Percentiles rank a stretch among this genome's conserved stretches.
phyloP scores from a whole-genome alignment of 2,888 invertebrate genomes.

The Orthosia cruda region DNA sequence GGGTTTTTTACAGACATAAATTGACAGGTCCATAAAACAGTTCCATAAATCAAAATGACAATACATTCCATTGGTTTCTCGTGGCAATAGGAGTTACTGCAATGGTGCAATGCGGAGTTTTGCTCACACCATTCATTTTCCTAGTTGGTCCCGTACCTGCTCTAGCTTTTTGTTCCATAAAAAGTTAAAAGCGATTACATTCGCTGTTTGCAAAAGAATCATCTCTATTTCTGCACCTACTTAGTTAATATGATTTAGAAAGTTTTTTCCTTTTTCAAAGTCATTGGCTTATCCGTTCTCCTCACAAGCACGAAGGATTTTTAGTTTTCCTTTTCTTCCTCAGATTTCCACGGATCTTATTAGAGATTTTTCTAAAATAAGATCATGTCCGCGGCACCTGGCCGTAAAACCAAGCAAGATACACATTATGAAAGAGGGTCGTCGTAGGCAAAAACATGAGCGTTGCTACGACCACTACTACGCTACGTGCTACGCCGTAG shows the following conservation, averaged over 20 bases:
- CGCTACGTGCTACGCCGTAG: too few relatives aligned
- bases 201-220: conserved; percentile 6
- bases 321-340: background rate
- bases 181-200: conserved; percentile 32
- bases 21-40: conserved; percentile 46
- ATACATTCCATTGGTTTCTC: conserved; percentile 53
- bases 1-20: conserved; percentile 26
- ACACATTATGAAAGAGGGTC: background rate
- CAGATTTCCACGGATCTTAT: too few relatives aligned
- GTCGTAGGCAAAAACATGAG: background rate
- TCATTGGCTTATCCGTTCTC: background rate
- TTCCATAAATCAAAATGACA: background rate
- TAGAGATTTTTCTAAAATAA: background rate
- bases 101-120: too few relatives aligned
- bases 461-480: background rate
- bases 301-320: background rate
- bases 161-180: conserved; percentile 35
- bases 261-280: background rate
- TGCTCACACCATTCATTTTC: too few relatives aligned
- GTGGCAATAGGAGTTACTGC: conserved; percentile 47
- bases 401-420: background rate
- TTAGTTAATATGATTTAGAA: background rate
- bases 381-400: too few relatives aligned
- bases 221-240: too few relatives aligned
- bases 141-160: conserved; percentile 9